Conservation (phyloP, 2,113 vertebrate species). For the Lamprologus lemairii region DNA sequence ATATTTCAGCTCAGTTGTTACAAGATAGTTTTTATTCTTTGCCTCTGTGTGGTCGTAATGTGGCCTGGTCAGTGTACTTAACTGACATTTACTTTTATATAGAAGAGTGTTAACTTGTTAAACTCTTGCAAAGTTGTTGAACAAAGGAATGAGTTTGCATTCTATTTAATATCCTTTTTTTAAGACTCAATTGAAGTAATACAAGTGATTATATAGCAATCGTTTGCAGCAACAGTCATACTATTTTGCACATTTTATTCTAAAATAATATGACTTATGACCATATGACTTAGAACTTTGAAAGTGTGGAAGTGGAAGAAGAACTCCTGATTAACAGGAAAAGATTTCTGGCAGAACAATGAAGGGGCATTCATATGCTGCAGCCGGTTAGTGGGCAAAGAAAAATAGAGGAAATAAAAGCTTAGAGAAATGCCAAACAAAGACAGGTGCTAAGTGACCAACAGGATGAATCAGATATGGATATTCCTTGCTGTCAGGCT, state of each 20-base stretch:
- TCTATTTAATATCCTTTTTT: neutral
- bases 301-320: neutral
- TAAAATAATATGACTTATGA: neutral
- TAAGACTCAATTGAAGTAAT: neutral
- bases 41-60: neutral
- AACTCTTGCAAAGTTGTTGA: neutral
- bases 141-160: neutral
- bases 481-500: neutral
- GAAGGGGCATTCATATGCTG: neutral
- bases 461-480: neutral
- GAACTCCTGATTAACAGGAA: neutral
- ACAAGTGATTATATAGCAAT: fast-evolving
- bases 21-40: neutral
- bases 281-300: neutral
- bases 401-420: neutral
- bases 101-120: neutral
- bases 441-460: neutral
- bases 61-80: neutral
- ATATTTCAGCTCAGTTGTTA: neutral
- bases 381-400: neutral
- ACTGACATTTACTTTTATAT: neutral
- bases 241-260: neutral
- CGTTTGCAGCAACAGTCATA: neutral
- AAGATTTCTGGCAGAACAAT: neutral
- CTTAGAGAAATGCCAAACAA: neutral